phyloP scores from a whole-genome alignment of 2,113 vertebrate species.

The Microcebus tavaratra region DNA sequence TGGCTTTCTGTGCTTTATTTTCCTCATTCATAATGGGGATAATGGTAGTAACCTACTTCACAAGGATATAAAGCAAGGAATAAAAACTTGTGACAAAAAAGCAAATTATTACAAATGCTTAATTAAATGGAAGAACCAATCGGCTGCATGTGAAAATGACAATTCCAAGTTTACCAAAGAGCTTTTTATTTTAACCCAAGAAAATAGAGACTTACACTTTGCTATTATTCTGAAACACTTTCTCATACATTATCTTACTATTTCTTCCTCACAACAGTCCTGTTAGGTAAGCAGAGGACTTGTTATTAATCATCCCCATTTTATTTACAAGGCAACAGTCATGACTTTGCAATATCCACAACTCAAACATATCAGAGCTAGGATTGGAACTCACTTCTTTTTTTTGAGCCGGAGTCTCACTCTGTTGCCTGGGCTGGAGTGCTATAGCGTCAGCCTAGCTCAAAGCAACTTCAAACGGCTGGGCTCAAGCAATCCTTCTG shows the following conservation, averaged over 20 bases:
- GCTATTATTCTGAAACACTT: background rate
- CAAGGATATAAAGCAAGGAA: background rate
- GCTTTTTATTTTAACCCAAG: background rate
- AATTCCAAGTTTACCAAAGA: background rate
- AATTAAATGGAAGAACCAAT: background rate
- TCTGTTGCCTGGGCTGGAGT: too few species aligned
- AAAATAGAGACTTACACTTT: background rate
- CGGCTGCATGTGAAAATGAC: background rate
- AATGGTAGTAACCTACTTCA: background rate
- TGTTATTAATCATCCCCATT: background rate
- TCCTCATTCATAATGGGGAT: too few species aligned
- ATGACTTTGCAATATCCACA: background rate
- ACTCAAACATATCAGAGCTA: rapidly evolving
- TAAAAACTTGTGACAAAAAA: background rate
- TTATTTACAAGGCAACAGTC: background rate
- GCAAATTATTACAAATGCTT: background rate
- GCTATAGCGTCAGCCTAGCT: too few species aligned
- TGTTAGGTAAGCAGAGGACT: background rate
- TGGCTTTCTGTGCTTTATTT: background rate
- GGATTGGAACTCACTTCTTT: background rate
- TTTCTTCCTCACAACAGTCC: background rate
- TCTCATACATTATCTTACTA: background rate
- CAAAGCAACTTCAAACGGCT: too few species aligned
- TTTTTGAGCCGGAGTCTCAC: too few species aligned
- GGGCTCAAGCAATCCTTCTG: too few species aligned